These are phyloP conservation scores for Ornithorhynchus anatinus DNA, from an alignment of 2,113 vertebrate species.

Conservation along the genomic window DNA sequence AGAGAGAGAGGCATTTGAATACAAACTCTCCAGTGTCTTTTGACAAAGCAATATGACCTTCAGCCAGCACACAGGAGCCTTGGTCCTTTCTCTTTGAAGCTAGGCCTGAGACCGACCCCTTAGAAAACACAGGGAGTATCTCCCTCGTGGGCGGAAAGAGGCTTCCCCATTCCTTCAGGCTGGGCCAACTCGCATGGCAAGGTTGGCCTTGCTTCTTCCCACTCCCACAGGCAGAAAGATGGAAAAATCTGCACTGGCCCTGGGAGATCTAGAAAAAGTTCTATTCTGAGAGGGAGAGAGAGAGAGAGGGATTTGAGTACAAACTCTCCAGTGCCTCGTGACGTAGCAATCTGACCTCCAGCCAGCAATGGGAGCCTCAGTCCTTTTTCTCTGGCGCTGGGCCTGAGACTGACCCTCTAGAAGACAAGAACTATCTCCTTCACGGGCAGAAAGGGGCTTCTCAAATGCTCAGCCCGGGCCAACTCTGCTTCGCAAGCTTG, in stretches of 20 bases:
- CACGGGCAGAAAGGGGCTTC: no score
- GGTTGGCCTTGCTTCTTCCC: background rate
- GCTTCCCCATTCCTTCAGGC: background rate
- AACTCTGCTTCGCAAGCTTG: background rate
- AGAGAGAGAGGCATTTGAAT: background rate
- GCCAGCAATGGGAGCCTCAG: rapidly evolving
- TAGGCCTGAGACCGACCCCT: background rate
- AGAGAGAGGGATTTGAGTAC: background rate
- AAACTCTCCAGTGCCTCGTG: background rate
- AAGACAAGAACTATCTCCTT: no score
- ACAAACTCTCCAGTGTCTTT: background rate
- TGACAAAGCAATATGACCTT: background rate
- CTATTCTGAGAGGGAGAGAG: no score
- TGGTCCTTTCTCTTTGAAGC: background rate
- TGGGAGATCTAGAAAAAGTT: background rate
- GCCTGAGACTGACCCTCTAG: background rate
- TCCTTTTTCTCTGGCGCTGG: background rate
- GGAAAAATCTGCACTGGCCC: background rate
- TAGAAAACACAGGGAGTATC: no score
- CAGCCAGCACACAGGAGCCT: rapidly evolving
- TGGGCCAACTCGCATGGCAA: background rate
- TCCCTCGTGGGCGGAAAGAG: background rate
- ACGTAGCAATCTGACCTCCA: background rate
- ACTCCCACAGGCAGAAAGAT: background rate
- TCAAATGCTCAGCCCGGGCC: no score